Percentiles rank a stretch among this genome's conserved stretches.
phyloP scores from a whole-genome alignment of 2,113 vertebrate species.

The Nettapus auritus region DNA sequence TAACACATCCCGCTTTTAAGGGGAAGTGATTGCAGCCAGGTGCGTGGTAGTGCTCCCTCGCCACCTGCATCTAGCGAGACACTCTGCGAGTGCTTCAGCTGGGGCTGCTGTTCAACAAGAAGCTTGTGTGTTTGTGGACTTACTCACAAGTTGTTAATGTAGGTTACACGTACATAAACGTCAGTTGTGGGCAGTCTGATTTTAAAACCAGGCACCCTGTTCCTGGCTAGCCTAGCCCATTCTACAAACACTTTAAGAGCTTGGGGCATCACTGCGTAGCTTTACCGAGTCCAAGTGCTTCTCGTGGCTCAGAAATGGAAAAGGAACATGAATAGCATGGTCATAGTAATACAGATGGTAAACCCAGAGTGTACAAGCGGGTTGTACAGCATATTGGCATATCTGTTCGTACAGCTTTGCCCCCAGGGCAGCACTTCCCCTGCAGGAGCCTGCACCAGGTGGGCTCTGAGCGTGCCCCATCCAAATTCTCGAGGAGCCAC shows the following conservation, averaged over 20 bases:
- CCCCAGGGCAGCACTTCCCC: background rate
- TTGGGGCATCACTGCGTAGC: background rate
- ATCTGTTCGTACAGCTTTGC: background rate
- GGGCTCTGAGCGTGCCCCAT: rapidly evolving
- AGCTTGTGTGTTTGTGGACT: background rate
- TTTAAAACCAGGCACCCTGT: slow-evolving; percentile 6
- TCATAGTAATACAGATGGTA: background rate
- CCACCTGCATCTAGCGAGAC: background rate
- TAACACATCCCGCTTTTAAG: background rate
- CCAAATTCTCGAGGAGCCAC: background rate
- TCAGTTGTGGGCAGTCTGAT: background rate
- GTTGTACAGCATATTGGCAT: background rate
- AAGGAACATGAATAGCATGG: background rate
- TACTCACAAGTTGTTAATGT: background rate
- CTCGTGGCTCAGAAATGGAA: background rate
- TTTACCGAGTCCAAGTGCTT: background rate
- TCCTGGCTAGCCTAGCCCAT: background rate
- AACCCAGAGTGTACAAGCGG: background rate
- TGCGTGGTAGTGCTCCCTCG: background rate
- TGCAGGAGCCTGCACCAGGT: background rate
- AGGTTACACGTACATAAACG: background rate
- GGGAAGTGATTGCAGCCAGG: background rate
- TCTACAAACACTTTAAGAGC: background rate
- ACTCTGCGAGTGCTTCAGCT: background rate
- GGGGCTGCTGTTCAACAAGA: background rate